Conservation (phyloP, 2,888 invertebrate genomes). For the Drepanosiphum platanoidis region DNA sequence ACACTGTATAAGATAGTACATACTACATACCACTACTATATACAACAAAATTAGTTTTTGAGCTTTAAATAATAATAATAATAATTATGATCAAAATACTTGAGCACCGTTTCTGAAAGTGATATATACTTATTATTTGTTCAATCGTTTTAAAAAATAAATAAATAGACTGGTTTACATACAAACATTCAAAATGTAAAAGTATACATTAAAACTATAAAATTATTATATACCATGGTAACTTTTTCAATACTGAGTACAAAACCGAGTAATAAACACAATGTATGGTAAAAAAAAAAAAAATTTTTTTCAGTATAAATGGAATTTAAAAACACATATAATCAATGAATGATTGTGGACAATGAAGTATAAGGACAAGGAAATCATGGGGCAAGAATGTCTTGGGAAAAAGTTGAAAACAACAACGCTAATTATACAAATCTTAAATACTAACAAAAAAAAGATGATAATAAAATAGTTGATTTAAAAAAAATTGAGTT, state of each 20-base stretch:
- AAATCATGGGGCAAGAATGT: constrained; percentile 57
- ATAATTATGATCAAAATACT: constrained; percentile 40
- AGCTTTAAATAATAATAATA: constrained; percentile 38
- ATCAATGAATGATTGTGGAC: constrained; percentile 43
- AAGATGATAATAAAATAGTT: constrained; percentile 40
- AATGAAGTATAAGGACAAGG: constrained; percentile 58
- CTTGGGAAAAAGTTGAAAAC: constrained; percentile 55
- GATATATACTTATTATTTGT: constrained; percentile 30
- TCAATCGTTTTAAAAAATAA: constrained; percentile 23
- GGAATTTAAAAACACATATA: constrained; percentile 33
- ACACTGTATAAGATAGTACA: constrained; percentile 15
- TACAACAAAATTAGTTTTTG: constrained; percentile 46
- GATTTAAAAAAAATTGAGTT: constrained; percentile 40
- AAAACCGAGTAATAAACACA: constrained; percentile 31
- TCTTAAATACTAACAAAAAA: constrained; percentile 60
- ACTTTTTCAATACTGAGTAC: constrained; percentile 51
- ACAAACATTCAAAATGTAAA: constrained; percentile 15
- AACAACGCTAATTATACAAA: constrained; percentile 57
- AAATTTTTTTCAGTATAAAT: constrained; percentile 18
- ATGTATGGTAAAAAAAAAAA: constrained; percentile 36
- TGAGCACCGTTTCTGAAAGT: constrained; percentile 52
- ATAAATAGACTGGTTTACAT: constrained; percentile 5
- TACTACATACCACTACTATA: too few relatives aligned
- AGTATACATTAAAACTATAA: constrained; percentile 39
- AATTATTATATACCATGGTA: constrained; percentile 55